These are phyloP conservation scores for Ephialtes manifestator DNA, from an alignment of 2,888 invertebrate species.

Conservation along the genomic window DNA sequence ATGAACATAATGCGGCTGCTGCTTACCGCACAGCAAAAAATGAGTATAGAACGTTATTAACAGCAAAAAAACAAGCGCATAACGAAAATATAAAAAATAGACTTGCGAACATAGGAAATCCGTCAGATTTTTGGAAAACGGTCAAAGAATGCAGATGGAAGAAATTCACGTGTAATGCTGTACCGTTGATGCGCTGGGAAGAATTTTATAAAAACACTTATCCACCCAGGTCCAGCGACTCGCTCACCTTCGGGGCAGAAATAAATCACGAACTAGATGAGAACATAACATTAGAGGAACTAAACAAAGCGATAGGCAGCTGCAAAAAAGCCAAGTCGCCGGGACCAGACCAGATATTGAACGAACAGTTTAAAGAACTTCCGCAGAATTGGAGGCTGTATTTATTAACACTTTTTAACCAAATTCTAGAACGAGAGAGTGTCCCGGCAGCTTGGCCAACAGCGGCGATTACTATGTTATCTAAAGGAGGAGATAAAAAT, in stretches of 20 bases:
- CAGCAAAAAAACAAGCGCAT: slow-evolving; percentile 23
- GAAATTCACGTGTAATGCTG: background rate
- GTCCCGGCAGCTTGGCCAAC: slow-evolving; percentile 47
- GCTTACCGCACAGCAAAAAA: background rate
- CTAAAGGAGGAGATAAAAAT: slow-evolving; percentile 67
- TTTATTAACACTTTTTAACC: slow-evolving; percentile 33
- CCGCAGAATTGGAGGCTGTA: slow-evolving; percentile 32
- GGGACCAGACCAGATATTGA: slow-evolving; percentile 54
- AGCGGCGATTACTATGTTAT: slow-evolving; percentile 53
- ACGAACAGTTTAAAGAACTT: slow-evolving; percentile 46
- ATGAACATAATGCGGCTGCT: slow-evolving; percentile 6
- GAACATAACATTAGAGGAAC: slow-evolving; percentile 27
- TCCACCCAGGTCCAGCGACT: slow-evolving; percentile 11
- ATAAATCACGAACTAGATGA: slow-evolving; percentile 2
- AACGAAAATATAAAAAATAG: slow-evolving; percentile 25
- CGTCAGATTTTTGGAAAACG: slow-evolving; percentile 19
- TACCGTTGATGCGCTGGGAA: slow-evolving; percentile 13
- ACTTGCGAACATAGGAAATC: slow-evolving; percentile 31
- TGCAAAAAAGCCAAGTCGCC: slow-evolving; percentile 56
- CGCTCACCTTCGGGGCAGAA: no score
- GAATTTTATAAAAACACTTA: slow-evolving; percentile 37
- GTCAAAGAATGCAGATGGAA: slow-evolving; percentile 35
- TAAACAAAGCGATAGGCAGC: slow-evolving; percentile 20
- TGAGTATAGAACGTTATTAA: slow-evolving; percentile 14
- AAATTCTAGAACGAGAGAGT: slow-evolving; percentile 29